Conservation (phyloP, 2,888 invertebrate genomes). For the Exephanes ischioxanthus region DNA sequence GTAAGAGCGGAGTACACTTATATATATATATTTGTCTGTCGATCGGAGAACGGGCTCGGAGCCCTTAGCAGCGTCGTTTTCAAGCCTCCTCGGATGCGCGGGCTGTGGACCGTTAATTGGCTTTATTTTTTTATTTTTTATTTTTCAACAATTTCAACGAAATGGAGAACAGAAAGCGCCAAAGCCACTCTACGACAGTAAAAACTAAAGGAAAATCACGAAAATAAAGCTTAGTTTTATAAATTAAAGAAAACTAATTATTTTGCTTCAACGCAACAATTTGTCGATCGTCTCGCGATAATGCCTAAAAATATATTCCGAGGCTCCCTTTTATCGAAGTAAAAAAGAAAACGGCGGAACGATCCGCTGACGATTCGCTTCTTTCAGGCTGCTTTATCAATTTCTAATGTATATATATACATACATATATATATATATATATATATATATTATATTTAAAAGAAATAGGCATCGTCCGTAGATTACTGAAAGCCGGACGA, state of each 20-base stretch:
- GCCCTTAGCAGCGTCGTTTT: slow-evolving; percentile 16
- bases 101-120: slow-evolving; percentile 6
- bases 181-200: not conserved
- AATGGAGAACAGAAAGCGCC: slow-evolving; percentile 9
- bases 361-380: slow-evolving; percentile 5
- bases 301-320: slow-evolving; percentile 4
- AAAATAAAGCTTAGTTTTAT: slow-evolving; percentile 7
- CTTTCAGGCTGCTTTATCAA: slow-evolving; percentile 33
- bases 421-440: slow-evolving; percentile 19
- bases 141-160: not conserved
- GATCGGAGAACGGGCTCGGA: slow-evolving; percentile 15
- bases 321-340: not conserved
- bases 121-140: not conserved
- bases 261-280: slow-evolving; percentile 25
- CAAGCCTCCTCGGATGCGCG: slow-evolving; percentile 12
- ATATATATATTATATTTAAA: not conserved
- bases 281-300: slow-evolving; percentile 9
- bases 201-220: not conserved
- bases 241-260: slow-evolving; percentile 10
- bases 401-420: slow-evolving; percentile 44
- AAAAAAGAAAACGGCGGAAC: not conserved
- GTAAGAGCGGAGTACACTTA: slow-evolving; percentile 16
- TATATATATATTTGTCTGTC: slow-evolving; percentile 35
- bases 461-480: slow-evolving; percentile 17
- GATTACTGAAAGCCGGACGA: slow-evolving; percentile 22